Evolutionary conservation across 2,113 vertebrate species (phyloP), one percentile per base, ranked within the genome.

Genomic region (Actenoides hombroni): DNA sequence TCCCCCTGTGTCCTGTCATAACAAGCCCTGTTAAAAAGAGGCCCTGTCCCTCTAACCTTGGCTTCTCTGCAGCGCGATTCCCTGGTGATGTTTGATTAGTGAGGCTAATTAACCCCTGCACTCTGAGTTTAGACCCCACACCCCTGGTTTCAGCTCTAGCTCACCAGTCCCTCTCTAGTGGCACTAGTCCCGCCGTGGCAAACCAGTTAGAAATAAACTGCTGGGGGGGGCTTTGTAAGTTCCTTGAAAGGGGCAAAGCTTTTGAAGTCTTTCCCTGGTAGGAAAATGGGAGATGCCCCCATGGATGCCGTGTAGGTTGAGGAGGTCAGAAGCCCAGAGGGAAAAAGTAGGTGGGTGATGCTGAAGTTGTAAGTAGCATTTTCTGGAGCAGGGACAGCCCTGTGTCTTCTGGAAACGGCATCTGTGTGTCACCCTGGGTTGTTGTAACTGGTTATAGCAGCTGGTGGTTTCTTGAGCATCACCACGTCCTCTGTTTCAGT

Each of bases 261-360:
- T 60, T 23, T 6, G 16, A 13, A 11, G 5, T 21, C 60, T 59
- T 40, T 21, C 24, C 12, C 68, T 24, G 10, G 16, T 28, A 37
- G 74, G 79, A 63, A 35, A 35, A 28, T 2, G 11, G 63, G 56
- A 24, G 20, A 19, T 37, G 63, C 2, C 4, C 23, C 9, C 0
- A 17, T 2, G 46, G 40, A 39, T 35, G 33, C 24, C 2, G 2
- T 0, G 7, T 9, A 14, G 57, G 13, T 3, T 8, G 57, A 57
- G 53, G 61, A 51, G 81, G 21, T 13, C 19, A 4, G 28, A 11
- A 54, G 35, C 25, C 14, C 26, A 25, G 60, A 60, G 60, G 65
- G 8, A 44, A 49, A 2, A 35, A 13, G 24, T 0, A 0, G 0
- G 1, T 7, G 59, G 28, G 17, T 6, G 37, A n/a, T 49, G 69